Percentiles rank a stretch among this genome's conserved stretches.
Evolutionary conservation across 35 echinoderm and acorn worm genomes (phyloP).

Genomic region (Ophioderma brevispina): DNA sequence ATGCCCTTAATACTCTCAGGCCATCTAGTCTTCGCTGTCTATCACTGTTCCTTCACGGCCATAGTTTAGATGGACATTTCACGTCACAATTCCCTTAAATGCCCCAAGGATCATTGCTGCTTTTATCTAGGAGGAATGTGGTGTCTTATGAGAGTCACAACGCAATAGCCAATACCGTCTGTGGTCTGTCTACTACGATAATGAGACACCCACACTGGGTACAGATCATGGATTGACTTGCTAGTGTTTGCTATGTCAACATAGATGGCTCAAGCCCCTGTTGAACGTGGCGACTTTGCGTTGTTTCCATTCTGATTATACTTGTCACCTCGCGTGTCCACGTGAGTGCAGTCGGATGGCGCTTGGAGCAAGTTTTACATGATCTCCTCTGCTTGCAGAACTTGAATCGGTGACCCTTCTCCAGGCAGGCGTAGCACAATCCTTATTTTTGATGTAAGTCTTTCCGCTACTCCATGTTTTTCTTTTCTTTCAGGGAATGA

Average conservation of each 20-base stretch:
- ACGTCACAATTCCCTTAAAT: conserved; percentile 8
- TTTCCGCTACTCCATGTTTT: conserved; percentile 31
- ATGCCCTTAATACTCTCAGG: conserved; percentile 45
- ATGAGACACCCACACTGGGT: conserved; percentile 61
- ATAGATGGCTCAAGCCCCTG: conserved; percentile 7
- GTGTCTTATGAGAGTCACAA: conserved; percentile 68
- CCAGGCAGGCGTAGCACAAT: conserved; percentile 74
- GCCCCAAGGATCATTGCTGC: conserved; percentile 14
- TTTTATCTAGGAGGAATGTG: conserved; percentile 48
- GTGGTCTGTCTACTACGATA: neutral
- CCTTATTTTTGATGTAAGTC: conserved; percentile 14
- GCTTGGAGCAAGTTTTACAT: conserved; percentile 31
- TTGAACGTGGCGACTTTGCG: neutral
- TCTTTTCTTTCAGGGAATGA: conserved; percentile 21
- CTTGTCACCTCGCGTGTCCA: neutral
- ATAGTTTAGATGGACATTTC: conserved; percentile 45
- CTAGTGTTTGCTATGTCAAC: neutral
- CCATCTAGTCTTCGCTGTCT: conserved; percentile 28
- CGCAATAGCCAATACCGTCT: conserved; percentile 62
- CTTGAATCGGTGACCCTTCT: conserved; percentile 47
- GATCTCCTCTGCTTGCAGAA: conserved; percentile 31
- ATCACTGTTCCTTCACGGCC: conserved; percentile 11
- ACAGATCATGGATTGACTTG: conserved; percentile 65
- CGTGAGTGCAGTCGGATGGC: conserved; percentile 59
- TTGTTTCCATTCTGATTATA: neutral